phyloP scores from a whole-genome alignment of 2,113 vertebrate genomes.

The Pituophis catenifer region DNA sequence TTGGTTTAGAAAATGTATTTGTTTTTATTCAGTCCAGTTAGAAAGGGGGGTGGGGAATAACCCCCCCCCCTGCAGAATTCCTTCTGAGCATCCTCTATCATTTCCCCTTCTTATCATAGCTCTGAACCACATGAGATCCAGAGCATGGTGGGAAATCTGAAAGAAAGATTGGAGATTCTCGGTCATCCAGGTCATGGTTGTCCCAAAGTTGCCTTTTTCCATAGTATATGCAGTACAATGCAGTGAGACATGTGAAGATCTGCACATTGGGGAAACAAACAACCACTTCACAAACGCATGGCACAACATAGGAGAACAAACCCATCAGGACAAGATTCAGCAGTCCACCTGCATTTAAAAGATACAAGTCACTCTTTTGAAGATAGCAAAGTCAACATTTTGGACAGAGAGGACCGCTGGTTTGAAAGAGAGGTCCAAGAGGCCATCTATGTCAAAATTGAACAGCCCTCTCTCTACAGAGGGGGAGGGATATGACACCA shows the following conservation, averaged over 20 bases:
- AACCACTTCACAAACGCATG: too few relatives aligned
- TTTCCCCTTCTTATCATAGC: not conserved
- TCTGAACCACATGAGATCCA: not conserved
- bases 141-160: not conserved
- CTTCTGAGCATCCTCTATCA: not conserved
- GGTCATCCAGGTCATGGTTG: too few relatives aligned
- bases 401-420: not conserved
- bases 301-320: not conserved
- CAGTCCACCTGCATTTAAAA: not conserved
- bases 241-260: too few relatives aligned
- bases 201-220: not conserved
- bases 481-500: too few relatives aligned
- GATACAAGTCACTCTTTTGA: rapidly evolving
- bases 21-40: not conserved
- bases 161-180: not conserved
- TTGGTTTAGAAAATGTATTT: not conserved
- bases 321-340: not conserved
- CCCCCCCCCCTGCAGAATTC: not conserved
- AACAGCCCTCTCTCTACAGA: not conserved
- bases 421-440: not conserved
- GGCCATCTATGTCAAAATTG: not conserved
- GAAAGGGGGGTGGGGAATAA: not conserved
- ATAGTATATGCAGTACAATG: too few relatives aligned
- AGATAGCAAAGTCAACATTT: not conserved
- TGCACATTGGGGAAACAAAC: too few relatives aligned